phyloP scores from a whole-genome alignment of 1,140 invertebrate genomes.

The Linepithema humile region DNA sequence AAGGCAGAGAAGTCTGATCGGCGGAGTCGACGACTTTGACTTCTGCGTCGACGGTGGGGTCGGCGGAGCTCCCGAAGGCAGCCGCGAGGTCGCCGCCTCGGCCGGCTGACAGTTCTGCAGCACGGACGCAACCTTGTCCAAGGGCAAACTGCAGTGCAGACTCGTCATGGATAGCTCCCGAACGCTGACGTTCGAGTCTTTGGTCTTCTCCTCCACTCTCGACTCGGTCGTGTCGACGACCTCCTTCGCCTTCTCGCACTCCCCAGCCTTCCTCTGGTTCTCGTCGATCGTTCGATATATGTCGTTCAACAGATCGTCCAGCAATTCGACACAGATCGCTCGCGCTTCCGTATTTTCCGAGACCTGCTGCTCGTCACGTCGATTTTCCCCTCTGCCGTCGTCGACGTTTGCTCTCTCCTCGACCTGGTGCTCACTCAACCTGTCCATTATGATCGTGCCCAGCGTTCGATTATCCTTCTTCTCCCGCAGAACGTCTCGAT shows the following conservation, averaged over 20 bases:
- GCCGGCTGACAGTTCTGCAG: slow-evolving; percentile 74
- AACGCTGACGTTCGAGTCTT: neutral
- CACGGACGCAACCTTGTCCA: slow-evolving; percentile 81
- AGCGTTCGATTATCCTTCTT: slow-evolving; percentile 62
- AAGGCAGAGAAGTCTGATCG: slow-evolving; percentile 86
- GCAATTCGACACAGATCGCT: slow-evolving; percentile 71
- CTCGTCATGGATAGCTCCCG: slow-evolving; percentile 65
- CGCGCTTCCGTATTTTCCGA: slow-evolving; percentile 63
- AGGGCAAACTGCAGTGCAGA: slow-evolving; percentile 80
- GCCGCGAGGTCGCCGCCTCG: neutral
- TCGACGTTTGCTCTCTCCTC: slow-evolving; percentile 41
- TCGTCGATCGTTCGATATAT: slow-evolving; percentile 72
- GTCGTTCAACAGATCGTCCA: slow-evolving; percentile 75
- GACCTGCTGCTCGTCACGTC: neutral
- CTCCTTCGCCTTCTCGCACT: slow-evolving; percentile 11
- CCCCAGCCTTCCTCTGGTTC: slow-evolving; percentile 2
- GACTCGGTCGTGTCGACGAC: neutral
- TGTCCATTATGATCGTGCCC: slow-evolving; percentile 76
- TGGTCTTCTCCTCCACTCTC: neutral
- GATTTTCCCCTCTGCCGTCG: slow-evolving; percentile 29
- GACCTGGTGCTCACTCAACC: slow-evolving; percentile 70
- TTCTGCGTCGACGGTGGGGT: slow-evolving; percentile 20
- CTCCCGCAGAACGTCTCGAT: slow-evolving; percentile 31
- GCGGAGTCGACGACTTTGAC: slow-evolving; percentile 42
- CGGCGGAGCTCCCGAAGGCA: neutral